Evolutionary conservation across 2,113 vertebrate species (phyloP).

Genomic region (Engraulis encrasicolus): DNA sequence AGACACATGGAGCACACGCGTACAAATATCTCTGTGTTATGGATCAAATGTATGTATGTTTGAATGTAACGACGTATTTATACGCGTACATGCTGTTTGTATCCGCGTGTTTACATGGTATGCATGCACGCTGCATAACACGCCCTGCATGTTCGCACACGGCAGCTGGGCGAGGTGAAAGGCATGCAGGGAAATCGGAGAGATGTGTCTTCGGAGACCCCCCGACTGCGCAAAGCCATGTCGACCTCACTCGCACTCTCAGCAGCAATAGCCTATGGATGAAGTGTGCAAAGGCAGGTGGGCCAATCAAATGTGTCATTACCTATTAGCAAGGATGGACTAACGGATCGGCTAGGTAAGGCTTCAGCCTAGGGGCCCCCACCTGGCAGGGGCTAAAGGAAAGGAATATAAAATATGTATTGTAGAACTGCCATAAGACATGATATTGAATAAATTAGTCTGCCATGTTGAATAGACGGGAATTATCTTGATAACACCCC

Average conservation of each 20-base stretch:
- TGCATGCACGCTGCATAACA: conserved; percentile 2
- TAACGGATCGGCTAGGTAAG: too few species aligned
- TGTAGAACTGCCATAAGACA: too few species aligned
- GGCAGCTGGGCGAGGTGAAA: background rate
- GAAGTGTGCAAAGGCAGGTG: background rate
- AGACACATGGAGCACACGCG: too few species aligned
- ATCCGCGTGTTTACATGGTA: background rate
- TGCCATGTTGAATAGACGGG: too few species aligned
- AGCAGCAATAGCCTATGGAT: background rate
- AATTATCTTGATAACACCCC: too few species aligned
- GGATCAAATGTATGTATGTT: background rate
- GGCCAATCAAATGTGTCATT: too few species aligned
- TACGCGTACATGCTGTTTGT: background rate
- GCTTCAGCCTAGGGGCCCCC: too few species aligned
- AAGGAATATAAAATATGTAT: too few species aligned
- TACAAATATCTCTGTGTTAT: too few species aligned
- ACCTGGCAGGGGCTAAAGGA: too few species aligned
- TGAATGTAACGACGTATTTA: background rate
- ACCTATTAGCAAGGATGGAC: too few species aligned
- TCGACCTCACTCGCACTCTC: background rate
- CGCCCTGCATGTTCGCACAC: background rate
- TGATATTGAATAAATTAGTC: too few species aligned
- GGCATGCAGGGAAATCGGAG: background rate
- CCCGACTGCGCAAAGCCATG: background rate
- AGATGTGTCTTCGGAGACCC: background rate